Conservation (phyloP, 2,797 vertebrate genomes). For the Setipinna tenuifilis region DNA sequence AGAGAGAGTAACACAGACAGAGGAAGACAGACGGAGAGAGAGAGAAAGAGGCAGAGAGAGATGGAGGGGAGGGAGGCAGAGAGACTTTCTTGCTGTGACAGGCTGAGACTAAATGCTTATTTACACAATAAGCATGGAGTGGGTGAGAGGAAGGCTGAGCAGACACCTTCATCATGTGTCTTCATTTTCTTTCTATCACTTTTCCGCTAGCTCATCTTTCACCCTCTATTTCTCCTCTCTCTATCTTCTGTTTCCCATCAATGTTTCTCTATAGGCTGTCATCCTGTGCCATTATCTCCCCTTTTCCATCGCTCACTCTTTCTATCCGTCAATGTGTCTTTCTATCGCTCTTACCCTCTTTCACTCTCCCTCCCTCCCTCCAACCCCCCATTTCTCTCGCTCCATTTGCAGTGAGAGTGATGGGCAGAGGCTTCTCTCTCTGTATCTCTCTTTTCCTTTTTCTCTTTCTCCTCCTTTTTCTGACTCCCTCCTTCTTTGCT, state of each 20-base stretch:
- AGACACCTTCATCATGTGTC: not conserved
- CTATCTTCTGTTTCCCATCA: slow-evolving; percentile 12
- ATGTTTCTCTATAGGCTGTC: not conserved
- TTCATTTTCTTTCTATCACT: not conserved
- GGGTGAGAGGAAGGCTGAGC: not conserved
- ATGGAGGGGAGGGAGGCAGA: not conserved
- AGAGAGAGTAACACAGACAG: not conserved
- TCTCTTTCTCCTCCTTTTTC: not conserved
- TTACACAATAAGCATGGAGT: not conserved
- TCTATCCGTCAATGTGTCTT: not conserved
- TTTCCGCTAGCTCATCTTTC: not conserved
- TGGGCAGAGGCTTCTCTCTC: slow-evolving; percentile 15
- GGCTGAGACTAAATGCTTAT: not conserved
- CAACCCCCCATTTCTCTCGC: not conserved
- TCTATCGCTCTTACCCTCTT: not conserved
- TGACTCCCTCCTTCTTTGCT: not conserved
- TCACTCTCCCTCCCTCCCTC: not conserved
- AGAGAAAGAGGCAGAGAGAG: not conserved
- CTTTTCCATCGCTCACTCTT: not conserved
- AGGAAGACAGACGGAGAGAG: not conserved
- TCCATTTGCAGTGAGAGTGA: slow-evolving; percentile 45
- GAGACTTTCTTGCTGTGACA: not conserved
- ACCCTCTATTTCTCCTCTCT: not conserved
- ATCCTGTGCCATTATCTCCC: not conserved
- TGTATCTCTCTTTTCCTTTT: not conserved